A percentile compares a stretch with the other conserved stretches of the same genome.
phyloP scores from a whole-genome alignment of 2,888 invertebrate species.

The Bembecia ichneumoniformis region DNA sequence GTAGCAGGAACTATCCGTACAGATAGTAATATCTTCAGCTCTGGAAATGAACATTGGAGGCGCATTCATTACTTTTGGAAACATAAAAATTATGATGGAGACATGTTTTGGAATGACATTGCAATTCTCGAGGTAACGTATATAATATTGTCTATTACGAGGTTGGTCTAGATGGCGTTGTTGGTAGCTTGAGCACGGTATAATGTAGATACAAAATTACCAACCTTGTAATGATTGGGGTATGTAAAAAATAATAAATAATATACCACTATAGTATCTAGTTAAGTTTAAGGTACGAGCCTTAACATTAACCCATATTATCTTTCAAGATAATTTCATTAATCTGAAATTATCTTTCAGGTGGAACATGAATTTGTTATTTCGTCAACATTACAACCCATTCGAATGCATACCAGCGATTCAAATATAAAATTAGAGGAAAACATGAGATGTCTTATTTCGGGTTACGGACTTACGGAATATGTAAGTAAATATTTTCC shows the following conservation, averaged over 20 bases:
- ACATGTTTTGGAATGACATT: constrained; percentile 12
- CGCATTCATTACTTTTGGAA: constrained; percentile 12
- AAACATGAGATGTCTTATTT: constrained; percentile 16
- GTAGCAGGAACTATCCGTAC: constrained; percentile 14
- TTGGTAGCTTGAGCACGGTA: too few species aligned
- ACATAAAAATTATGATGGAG: constrained; percentile 12
- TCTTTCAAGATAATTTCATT: too few species aligned
- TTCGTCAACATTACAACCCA: constrained; percentile 14
- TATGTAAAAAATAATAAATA: too few species aligned
- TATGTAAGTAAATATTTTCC: constrained; percentile 7
- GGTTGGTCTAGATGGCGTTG: too few species aligned
- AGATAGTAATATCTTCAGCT: constrained; percentile 2
- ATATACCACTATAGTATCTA: too few species aligned
- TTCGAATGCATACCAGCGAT: constrained; percentile 16
- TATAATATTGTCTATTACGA: too few species aligned
- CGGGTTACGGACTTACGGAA: constrained; percentile 19
- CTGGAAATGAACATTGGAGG: constrained; percentile 14
- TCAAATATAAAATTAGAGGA: constrained; percentile 7
- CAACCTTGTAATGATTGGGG: too few species aligned
- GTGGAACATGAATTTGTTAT: constrained; percentile 9
- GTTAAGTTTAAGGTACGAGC: too few species aligned
- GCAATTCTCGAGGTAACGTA: background rate
- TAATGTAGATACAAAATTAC: too few species aligned
- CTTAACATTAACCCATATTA: too few species aligned
- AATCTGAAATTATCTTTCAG: constrained; percentile 8